These are phyloP conservation scores for Thaumatotibia leucotreta DNA, from an alignment of 1,140 invertebrate genomes.

Conservation along the genomic window DNA sequence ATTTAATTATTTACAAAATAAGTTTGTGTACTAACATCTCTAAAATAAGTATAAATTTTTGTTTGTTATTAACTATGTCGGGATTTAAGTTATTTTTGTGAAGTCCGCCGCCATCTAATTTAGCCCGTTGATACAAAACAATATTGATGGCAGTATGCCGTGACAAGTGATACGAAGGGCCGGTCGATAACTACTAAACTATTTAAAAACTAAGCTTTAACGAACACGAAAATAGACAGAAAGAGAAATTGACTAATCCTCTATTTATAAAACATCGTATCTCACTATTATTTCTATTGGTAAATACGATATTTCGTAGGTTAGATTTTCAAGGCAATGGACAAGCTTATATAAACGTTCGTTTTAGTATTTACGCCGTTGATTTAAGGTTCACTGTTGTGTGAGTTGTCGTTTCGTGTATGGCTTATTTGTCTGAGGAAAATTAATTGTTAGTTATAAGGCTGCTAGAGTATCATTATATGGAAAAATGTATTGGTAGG, in stretches of 20 bases:
- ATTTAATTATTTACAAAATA: no score
- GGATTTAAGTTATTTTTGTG: no score
- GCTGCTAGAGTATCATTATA: not conserved
- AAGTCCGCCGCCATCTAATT: conserved; percentile 33
- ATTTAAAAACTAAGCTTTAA: conserved; percentile 16
- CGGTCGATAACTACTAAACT: conserved; percentile 45
- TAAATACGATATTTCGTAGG: not conserved
- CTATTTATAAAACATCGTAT: not conserved
- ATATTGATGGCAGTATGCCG: conserved; percentile 70
- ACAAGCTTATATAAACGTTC: not conserved
- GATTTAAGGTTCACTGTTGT: not conserved
- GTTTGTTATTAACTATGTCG: no score
- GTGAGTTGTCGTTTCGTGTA: not conserved
- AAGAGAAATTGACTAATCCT: not conserved
- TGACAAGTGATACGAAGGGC: conserved; percentile 51
- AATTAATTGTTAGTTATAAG: not conserved
- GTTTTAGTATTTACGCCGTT: not conserved
- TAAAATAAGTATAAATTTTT: no score
- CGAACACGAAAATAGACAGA: not conserved
- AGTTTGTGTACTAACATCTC: no score
- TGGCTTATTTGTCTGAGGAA: not conserved
- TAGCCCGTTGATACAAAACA: conserved; percentile 31
- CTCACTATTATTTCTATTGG: not conserved
- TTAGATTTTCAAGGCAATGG: not conserved
- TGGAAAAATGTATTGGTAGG: not conserved